These are phyloP conservation scores for Latrodectus elegans DNA, from an alignment of 2,888 invertebrate species.

Conservation along the genomic window DNA sequence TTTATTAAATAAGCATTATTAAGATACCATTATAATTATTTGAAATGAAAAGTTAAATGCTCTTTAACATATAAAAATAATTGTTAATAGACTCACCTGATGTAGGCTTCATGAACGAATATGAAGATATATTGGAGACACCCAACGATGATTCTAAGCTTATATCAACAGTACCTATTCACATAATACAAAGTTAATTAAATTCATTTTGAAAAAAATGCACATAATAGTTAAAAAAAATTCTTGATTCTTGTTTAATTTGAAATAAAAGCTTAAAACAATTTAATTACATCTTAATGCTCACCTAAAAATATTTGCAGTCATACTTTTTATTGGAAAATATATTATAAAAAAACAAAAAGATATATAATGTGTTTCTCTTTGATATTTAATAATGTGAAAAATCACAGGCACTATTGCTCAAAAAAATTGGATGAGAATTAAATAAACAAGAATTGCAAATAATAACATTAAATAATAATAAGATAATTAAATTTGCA, in stretches of 20 bases:
- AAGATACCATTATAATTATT: neutral
- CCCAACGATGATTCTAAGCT: slow-evolving; percentile 51
- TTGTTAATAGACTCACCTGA: slow-evolving; percentile 28
- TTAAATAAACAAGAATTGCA: neutral
- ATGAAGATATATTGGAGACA: slow-evolving; percentile 31
- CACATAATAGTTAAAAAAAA: neutral
- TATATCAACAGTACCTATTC: slow-evolving; percentile 36
- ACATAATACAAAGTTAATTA: neutral
- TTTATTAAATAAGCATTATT: neutral
- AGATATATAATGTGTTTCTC: too few relatives aligned
- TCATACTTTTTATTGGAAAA: neutral
- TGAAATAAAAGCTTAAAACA: too few relatives aligned
- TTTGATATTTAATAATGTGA: neutral
- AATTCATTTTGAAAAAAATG: too few relatives aligned
- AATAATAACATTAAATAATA: too few relatives aligned
- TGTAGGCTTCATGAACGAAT: slow-evolving; percentile 59
- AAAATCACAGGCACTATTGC: neutral
- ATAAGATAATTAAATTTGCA: too few relatives aligned
- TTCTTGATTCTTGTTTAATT: neutral
- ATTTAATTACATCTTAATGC: too few relatives aligned
- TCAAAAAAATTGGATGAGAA: neutral
- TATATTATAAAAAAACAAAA: neutral
- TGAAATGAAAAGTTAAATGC: neutral
- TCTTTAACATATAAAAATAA: too few relatives aligned
- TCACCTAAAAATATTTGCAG: too few relatives aligned